Base-by-base conservation (phyloP, 2,888 invertebrate genomes). In the Gnatocerus cornutus region DNA sequence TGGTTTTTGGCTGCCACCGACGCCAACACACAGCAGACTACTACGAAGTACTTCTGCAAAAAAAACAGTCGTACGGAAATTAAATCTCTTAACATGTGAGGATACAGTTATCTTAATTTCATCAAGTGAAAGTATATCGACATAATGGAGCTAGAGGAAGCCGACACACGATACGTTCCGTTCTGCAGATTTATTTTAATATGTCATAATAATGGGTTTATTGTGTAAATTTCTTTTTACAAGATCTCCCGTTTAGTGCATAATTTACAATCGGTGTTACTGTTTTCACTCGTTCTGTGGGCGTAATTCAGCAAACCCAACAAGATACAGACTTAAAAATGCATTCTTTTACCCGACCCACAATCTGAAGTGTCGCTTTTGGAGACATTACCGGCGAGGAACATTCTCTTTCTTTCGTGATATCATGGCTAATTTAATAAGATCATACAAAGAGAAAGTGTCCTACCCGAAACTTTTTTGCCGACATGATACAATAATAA, bases 1-100 rank as follows among this genome's bases (percentile, higher is more conserved):
- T 89, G 88, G 65, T 90, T 89, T 45, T 85, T 88, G n/a, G 76
- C 76, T 21, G 78, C 71, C 1, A 81, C 82, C 46, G 81, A 72
- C 37, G 75, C 65, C 46, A 79, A 43, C 43, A 79, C 71, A 48
- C 75, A 76, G 68, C 72, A 76, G 41, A 80, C 43, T 30, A 79
- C 37, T 27, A 74, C 41, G 41, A 77, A 53, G 56, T 72, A 71
- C 73, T 76, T 82, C 83, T 83, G 76, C 12, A 66, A 66, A 21
- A 39, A 81, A 79, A 9, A 33, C 27, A 30, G 21, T 13, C 37
- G 33, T 33, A 14, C 45, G 52, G 55, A 16, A 39, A 37, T 55
- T 55, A 58, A 43, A 39, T 58, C 43, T 58, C 56, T 56, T 41
- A 50, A 21, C 50, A 8, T 50, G 50, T 27, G 29, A 27, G 41